phyloP scores from a whole-genome alignment of 2,888 invertebrate genomes.

The Drosophila rellima region DNA sequence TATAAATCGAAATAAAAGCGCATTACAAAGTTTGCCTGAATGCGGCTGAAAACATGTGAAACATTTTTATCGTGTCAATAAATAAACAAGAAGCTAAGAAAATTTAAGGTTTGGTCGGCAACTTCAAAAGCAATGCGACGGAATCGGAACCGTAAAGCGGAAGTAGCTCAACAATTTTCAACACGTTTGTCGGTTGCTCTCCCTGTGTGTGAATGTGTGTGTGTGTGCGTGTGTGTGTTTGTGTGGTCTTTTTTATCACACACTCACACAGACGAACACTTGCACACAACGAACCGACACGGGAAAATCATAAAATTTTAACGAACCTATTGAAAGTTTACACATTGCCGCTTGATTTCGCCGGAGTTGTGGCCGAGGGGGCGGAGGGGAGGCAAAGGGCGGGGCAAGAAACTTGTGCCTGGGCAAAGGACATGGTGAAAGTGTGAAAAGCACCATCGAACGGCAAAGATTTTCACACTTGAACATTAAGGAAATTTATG shows the following conservation, averaged over 20 bases:
- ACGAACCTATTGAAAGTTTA: conserved; percentile 83
- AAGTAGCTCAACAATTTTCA: conserved; percentile 78
- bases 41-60: conserved; percentile 28
- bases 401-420: conserved; percentile 33
- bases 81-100: conserved; percentile 53
- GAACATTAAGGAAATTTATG: conserved; percentile 78
- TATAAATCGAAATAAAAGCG: conserved; percentile 63
- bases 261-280: conserved; percentile 33
- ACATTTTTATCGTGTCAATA: conserved; percentile 58
- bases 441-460: conserved; percentile 84
- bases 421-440: conserved; percentile 61
- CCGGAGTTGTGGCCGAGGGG: conserved; percentile 15
- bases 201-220: conserved; percentile 16
- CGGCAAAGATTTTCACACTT: conserved; percentile 85
- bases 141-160: conserved; percentile 51
- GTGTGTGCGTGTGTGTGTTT: conserved; percentile 12
- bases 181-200: conserved; percentile 67
- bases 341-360: conserved; percentile 82
- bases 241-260: conserved; percentile 51
- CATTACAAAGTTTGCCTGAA: conserved; percentile 56
- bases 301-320: conserved; percentile 83
- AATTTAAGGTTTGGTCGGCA: conserved; percentile 45
- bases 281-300: conserved; percentile 31
- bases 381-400: conserved; percentile 1
- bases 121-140: conserved; percentile 56